Base-by-base conservation (phyloP, 2,797 vertebrate species). In the Lepilemur ruficaudatus region DNA sequence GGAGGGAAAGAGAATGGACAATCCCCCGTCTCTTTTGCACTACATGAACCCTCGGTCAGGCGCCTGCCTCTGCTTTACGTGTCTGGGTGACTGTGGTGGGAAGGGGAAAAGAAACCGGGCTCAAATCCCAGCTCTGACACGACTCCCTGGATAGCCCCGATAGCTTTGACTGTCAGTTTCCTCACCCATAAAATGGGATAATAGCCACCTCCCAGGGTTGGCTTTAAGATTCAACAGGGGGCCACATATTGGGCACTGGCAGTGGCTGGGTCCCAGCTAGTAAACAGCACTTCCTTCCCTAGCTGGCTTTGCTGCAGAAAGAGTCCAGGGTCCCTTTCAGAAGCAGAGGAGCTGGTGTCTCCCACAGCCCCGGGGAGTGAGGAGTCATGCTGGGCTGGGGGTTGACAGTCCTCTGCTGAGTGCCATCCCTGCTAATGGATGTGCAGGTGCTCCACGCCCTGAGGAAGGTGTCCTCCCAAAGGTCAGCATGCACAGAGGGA, bases 101-200 rank as follows among this genome's bases (percentile, higher is more conserved):
- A 14, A 76, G 30, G 50, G 17, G 57, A 43, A 67, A 35, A 57
- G 41, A 50, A 35, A 63, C 8, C 80, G 90, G 63, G 67, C 61
- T 95, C 32, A 4, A 57, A 67, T 59, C 57, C 79, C 32, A 23
- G 7, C 73, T 85, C 78, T 22, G 50, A 83, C 22, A 35, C 30
- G 65, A 70, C 76, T 95, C 75, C 82, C 59, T 17, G 28, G 22
- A 59, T 11, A n/a, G 79, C 84, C 50, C 69, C 65, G 75, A 48
- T 7, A 86, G 91, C 82, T 86, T 48, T 52, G 78, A 78, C 84
- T 70, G 55, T 91, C 0, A 2, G 59, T 80, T 69, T 85, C 55
- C 83, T 96, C 75, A 69, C n/a, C 38, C 59, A 96, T 95, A 96
- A 94, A 96, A 55, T 52, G 48, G 63, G 94, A 65, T 97, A 97